Evolutionary conservation across 1,140 invertebrate genomes (phyloP).

Genomic region (Scylla paramamosain): DNA sequence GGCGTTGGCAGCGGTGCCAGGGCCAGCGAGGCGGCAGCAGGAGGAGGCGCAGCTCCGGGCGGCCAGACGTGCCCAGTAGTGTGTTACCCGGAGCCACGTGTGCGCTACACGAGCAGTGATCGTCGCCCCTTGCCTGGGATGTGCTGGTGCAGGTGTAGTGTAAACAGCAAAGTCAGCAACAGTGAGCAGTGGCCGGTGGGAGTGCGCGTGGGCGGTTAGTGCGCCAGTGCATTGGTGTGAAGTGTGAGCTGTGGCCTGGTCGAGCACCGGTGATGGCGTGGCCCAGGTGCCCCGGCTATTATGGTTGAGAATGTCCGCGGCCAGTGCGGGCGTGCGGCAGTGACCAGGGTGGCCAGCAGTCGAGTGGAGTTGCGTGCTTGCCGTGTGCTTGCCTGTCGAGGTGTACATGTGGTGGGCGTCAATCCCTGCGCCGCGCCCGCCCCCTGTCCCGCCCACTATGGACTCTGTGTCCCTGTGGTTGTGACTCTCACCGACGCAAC

Average conservation of each 20-base stretch:
- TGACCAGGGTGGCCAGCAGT: conserved; percentile 71
- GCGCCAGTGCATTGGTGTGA: conserved; percentile 41
- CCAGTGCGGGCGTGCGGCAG: conserved; percentile 67
- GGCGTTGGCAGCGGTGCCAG: conserved; percentile 76
- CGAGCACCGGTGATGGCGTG: conserved; percentile 67
- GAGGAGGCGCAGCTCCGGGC: conserved; percentile 73
- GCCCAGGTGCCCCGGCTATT: conserved; percentile 68
- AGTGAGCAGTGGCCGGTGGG: conserved; percentile 37
- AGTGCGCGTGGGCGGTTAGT: background rate
- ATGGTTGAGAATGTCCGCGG: conserved; percentile 69
- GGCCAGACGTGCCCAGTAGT: conserved; percentile 81
- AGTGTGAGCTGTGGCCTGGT: conserved; percentile 48
- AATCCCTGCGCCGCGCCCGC: conserved; percentile 65
- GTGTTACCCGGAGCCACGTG: conserved; percentile 83
- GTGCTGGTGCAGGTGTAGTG: conserved; percentile 62
- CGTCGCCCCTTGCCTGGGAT: conserved; percentile 70
- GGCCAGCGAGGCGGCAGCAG: conserved; percentile 33
- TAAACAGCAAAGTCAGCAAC: background rate
- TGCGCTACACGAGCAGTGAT: conserved; percentile 81
- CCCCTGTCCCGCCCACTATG: conserved; percentile 73
- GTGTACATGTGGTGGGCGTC: conserved; percentile 71
- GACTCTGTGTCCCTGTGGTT: conserved; percentile 64
- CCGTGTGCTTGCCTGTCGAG: conserved; percentile 69
- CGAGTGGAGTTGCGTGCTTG: conserved; percentile 68
- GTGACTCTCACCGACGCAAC: conserved; percentile 64